phyloP scores from a whole-genome alignment of 2,113 vertebrate species.

The Melanostigma gelatinosum region DNA sequence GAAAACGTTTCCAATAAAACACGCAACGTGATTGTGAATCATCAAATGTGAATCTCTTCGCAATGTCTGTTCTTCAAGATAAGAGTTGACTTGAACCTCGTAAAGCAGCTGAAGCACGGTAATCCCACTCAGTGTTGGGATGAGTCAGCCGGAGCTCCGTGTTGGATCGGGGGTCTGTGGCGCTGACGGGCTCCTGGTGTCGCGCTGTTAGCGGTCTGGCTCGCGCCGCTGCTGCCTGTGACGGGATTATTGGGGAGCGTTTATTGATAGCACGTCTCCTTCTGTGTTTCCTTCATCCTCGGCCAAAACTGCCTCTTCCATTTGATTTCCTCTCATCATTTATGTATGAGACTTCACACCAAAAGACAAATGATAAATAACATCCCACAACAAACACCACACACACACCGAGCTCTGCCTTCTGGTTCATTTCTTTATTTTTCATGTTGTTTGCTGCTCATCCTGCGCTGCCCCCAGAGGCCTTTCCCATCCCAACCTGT shows the following conservation, averaged over 20 bases:
- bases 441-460: background rate
- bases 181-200: constrained; percentile 5
- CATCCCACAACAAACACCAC: background rate
- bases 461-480: background rate
- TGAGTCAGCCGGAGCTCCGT: background rate
- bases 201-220: constrained; percentile 38
- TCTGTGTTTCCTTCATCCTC: constrained; percentile 53
- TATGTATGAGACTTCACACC: constrained; percentile 12
- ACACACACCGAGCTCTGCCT: background rate
- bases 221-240: constrained; percentile 36
- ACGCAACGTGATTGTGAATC: too few relatives aligned
- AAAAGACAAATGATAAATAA: background rate
- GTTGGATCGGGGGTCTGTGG: background rate
- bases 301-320: constrained; percentile 5
- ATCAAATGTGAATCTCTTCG: too few relatives aligned
- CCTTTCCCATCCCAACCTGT: background rate
- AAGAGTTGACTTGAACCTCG: too few relatives aligned
- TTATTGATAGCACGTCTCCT: constrained; percentile 46
- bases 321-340: constrained; percentile 9
- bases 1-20: too few relatives aligned
- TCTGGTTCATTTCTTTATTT: background rate
- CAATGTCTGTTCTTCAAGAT: too few relatives aligned
- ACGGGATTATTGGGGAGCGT: constrained; percentile 47
- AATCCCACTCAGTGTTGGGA: background rate
- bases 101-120: background rate